phyloP scores from a whole-genome alignment of 2,888 invertebrate species.

The Plebejus argus region DNA sequence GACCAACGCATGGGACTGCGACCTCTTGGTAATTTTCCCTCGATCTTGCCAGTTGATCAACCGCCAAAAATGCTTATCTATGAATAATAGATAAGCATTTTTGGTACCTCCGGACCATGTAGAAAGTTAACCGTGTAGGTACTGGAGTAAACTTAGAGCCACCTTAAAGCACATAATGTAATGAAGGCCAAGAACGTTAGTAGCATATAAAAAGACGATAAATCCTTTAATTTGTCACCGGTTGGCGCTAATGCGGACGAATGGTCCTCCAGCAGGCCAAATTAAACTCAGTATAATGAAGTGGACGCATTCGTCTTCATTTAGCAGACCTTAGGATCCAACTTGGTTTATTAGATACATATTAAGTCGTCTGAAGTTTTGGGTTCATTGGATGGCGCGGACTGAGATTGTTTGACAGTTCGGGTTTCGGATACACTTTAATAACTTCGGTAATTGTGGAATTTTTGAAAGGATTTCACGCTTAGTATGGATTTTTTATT shows the following conservation, averaged over 20 bases:
- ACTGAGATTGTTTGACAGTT: constrained; percentile 58
- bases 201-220: constrained; percentile 58
- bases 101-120: background rate
- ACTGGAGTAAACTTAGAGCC: background rate
- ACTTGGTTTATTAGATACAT: constrained; percentile 61
- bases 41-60: too few species aligned
- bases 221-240: constrained; percentile 64
- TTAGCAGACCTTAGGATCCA: constrained; percentile 50
- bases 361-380: constrained; percentile 55
- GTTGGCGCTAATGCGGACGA: constrained; percentile 65
- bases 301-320: constrained; percentile 74
- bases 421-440: constrained; percentile 45
- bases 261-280: constrained; percentile 65
- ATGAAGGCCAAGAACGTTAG: constrained; percentile 38
- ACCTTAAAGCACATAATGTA: constrained; percentile 17
- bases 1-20: too few species aligned
- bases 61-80: too few species aligned
- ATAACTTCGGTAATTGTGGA: constrained; percentile 36
- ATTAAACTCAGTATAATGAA: constrained; percentile 75
- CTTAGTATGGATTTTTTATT: background rate
- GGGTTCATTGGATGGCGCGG: constrained; percentile 47
- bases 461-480: background rate
- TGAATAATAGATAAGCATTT: too few species aligned
- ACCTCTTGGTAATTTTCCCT: too few species aligned
- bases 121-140: background rate